These are phyloP conservation scores for Stichodactyla mertensii DNA, from an alignment of 64 coral and sea anemone genomes.

Conservation along the genomic window DNA sequence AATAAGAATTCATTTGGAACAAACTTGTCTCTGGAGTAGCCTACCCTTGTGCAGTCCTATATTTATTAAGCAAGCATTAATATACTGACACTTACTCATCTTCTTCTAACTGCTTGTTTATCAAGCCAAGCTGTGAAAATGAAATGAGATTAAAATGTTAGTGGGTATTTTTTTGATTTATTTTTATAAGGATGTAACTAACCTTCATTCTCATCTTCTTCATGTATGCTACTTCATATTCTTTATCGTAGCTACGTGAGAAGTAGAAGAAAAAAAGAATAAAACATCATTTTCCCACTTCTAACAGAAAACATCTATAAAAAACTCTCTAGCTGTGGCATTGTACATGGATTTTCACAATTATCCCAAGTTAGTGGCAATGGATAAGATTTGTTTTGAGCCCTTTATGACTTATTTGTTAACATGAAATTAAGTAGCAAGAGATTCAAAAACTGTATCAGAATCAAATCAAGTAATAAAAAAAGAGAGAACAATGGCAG, in stretches of 20 bases:
- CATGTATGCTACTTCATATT: slow-evolving; percentile 54
- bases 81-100: slow-evolving; percentile 48
- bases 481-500: no score
- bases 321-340: neutral
- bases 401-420: no score
- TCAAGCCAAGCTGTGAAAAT: slow-evolving; percentile 55
- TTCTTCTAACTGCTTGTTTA: slow-evolving; percentile 47
- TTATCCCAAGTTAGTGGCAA: no score
- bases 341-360: no score
- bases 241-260: slow-evolving; percentile 59
- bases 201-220: slow-evolving; percentile 74
- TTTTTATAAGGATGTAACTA: neutral
- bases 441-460: no score
- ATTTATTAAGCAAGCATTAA: no score
- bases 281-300: neutral
- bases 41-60: no score
- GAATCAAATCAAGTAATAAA: no score
- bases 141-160: neutral
- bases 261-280: neutral
- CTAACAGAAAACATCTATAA: neutral
- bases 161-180: neutral
- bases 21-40: no score
- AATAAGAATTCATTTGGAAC: no score
- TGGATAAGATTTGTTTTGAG: no score
- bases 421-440: no score